These are phyloP conservation scores for Metridium senile DNA, from an alignment of 92 coral and sea anemone species.

Conservation along the genomic window DNA sequence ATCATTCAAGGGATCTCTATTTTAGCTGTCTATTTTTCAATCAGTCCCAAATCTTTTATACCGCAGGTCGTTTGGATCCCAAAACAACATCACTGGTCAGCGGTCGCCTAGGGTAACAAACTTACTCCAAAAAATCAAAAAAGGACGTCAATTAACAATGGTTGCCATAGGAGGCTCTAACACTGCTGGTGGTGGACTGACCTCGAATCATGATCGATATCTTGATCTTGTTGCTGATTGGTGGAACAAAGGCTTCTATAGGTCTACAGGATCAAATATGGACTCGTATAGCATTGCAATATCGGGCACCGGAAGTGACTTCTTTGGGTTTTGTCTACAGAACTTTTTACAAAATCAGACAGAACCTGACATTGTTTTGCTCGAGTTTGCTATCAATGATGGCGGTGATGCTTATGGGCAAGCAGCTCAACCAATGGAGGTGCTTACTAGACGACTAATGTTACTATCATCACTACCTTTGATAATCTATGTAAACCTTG, in stretches of 20 bases:
- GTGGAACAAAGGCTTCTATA: constrained; percentile 68
- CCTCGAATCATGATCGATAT: constrained; percentile 55
- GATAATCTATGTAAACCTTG: constrained; percentile 62
- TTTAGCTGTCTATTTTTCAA: too few relatives aligned
- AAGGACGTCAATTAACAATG: constrained; percentile 51
- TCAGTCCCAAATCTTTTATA: too few relatives aligned
- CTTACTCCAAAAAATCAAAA: constrained; percentile 53
- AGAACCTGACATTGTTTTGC: constrained; percentile 66
- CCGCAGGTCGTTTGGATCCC: not conserved
- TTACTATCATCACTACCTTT: constrained; percentile 62
- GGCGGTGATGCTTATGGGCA: constrained; percentile 40
- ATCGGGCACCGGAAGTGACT: constrained; percentile 82
- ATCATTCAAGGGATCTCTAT: too few relatives aligned
- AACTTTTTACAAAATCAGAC: constrained; percentile 38
- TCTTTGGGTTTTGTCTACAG: constrained; percentile 71
- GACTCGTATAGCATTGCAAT: constrained; percentile 38
- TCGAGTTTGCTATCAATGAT: constrained; percentile 74
- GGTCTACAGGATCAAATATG: constrained; percentile 34
- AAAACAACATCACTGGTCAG: not conserved
- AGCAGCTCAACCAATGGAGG: constrained; percentile 74
- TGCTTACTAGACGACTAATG: constrained; percentile 68
- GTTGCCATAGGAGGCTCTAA: constrained; percentile 83
- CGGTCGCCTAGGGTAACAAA: not conserved
- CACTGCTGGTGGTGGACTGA: constrained; percentile 85
- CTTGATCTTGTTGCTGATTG: constrained; percentile 59